Evolutionary conservation across 2,113 vertebrate genomes (phyloP), one percentile per base, ranked within the genome.

Genomic region (Rhodinocichla rosea): DNA sequence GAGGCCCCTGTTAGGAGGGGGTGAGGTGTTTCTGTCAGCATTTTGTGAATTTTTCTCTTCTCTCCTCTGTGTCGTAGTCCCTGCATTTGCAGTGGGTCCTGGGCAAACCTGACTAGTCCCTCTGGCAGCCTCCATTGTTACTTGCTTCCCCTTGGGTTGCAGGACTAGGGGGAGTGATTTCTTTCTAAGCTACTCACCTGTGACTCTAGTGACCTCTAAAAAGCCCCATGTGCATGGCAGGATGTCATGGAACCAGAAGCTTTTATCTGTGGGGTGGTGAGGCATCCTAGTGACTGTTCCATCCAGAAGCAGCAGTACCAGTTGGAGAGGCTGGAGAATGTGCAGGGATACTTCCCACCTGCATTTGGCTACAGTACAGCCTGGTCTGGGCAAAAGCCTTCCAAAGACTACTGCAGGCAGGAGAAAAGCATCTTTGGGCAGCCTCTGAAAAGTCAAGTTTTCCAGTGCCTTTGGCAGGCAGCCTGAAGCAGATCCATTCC

Each of bases 401-500:
- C 60, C 1, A 0, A 47, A 69, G 60, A 55, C 15, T 37, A 35
- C 33, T 64, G 60, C 47, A 75, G 77, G 21, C 30, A 4, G 18
- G 39, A 92, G 52, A 75, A 89, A 84, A 82, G 52, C 93, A 71
- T 92, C 81, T n/a, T 91, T 84, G 3, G 2, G 56, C 0, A 2
- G 84, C 62, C 74, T 60, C 92, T 4, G 0, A 30, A 68, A 95
- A 89, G 65, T 68, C 74, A 75, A 47, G 74, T 94, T 96, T 97
- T 91, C 93, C 77, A 59, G 45, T 68, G 65, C 60, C 10, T 89
- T 92, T 92, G 93, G 84, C 95, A 94, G 65, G 49, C 69, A 71
- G 84, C 84, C 84, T 89, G 70, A 65, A 93, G 74, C 77, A 82
- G 87, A 91, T 95, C 73, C n/a, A 32, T 89, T 91, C 65, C 74